Conservation (phyloP, 2,888 invertebrate species). For the Sericinus montela region DNA sequence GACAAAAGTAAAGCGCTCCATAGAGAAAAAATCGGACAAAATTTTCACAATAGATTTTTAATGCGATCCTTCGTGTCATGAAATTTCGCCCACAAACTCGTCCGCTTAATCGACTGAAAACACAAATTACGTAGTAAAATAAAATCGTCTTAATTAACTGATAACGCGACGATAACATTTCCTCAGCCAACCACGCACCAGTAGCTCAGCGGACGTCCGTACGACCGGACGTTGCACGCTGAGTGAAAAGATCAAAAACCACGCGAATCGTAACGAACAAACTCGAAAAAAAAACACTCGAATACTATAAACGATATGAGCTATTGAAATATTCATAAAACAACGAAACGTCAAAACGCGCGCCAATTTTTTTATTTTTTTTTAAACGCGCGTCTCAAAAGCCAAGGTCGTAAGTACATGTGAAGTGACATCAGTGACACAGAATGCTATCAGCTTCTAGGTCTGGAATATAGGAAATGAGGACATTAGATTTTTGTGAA, state of each 20-base stretch:
- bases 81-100: neutral
- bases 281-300: slow-evolving; percentile 46
- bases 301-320: slow-evolving; percentile 37
- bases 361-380: slow-evolving; percentile 23
- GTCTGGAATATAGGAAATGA: neutral
- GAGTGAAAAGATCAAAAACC: slow-evolving; percentile 28
- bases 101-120: slow-evolving; percentile 2
- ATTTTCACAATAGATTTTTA: too few species aligned
- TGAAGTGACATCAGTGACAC: slow-evolving; percentile 33
- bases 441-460: slow-evolving; percentile 40
- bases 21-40: too few species aligned
- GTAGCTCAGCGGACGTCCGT: slow-evolving; percentile 61
- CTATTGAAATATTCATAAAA: slow-evolving; percentile 19
- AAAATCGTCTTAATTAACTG: slow-evolving; percentile 39
- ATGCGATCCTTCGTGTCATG: neutral
- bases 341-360: slow-evolving; percentile 25
- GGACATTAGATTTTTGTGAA: neutral
- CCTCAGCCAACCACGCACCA: slow-evolving; percentile 39
- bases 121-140: slow-evolving; percentile 29
- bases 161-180: slow-evolving; percentile 52
- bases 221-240: slow-evolving; percentile 48
- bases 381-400: slow-evolving; percentile 21
- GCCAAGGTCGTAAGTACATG: slow-evolving; percentile 32
- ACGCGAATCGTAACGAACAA: slow-evolving; percentile 51
- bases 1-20: too few species aligned